Conservation (phyloP, 2,797 vertebrate genomes). For the Lepus oiostolus region DNA sequence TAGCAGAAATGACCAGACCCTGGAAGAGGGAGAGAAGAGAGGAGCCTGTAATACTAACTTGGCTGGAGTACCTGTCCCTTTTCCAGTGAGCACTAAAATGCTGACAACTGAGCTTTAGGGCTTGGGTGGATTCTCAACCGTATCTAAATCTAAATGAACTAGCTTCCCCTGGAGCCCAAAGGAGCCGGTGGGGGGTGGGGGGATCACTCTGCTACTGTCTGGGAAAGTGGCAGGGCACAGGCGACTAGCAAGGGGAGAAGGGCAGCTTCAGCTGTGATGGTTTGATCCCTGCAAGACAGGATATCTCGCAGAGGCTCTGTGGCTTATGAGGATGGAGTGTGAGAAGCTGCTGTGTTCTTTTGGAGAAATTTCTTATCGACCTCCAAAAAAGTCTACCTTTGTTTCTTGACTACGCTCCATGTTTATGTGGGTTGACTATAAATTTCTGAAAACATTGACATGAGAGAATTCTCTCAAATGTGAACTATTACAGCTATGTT, state of each 20-base stretch:
- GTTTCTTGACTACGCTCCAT: not conserved
- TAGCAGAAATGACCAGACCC: not conserved
- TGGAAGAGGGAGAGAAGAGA: not conserved
- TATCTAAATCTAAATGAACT: slow-evolving; percentile 50
- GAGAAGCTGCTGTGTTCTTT: not conserved
- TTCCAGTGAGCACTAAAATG: not conserved
- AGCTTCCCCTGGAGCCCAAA: not conserved
- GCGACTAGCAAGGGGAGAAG: not conserved
- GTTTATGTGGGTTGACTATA: not conserved
- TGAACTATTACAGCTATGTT: not conserved
- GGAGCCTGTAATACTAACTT: not conserved
- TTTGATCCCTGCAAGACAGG: not conserved
- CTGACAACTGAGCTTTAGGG: not conserved
- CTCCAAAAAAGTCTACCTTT: not conserved
- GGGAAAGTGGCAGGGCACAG: not conserved
- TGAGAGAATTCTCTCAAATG: not conserved
- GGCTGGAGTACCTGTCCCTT: not conserved
- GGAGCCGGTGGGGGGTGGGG: not conserved
- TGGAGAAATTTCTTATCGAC: not conserved
- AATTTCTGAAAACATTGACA: not conserved
- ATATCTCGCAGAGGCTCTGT: not conserved
- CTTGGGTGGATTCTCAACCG: slow-evolving; percentile 42
- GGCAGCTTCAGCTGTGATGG: not conserved
- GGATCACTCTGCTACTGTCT: not conserved
- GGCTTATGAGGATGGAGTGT: not conserved